These are phyloP conservation scores for Drosophila neonasuta DNA, from an alignment of 2,888 invertebrate species.

Conservation along the genomic window DNA sequence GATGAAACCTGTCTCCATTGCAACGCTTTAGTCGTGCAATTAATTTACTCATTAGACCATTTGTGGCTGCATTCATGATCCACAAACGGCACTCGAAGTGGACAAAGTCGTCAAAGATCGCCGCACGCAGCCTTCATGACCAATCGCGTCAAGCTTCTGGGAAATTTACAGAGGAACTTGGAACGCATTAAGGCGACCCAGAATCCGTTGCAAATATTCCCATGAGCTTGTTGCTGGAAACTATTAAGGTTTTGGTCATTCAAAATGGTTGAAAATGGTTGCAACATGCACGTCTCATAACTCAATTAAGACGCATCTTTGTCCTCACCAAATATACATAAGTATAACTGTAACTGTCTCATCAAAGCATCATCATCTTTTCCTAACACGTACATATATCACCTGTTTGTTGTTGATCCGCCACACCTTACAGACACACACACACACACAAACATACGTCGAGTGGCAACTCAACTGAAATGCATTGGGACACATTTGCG, in stretches of 20 bases:
- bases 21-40: slow-evolving; percentile 49
- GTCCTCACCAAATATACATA: slow-evolving; percentile 36
- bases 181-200: slow-evolving; percentile 47
- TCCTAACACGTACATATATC: slow-evolving; percentile 15
- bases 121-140: slow-evolving; percentile 59
- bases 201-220: slow-evolving; percentile 59
- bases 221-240: slow-evolving; percentile 42
- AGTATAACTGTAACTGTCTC: slow-evolving; percentile 42
- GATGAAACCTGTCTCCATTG: slow-evolving; percentile 34
- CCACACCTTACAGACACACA: background rate
- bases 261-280: slow-evolving; percentile 18
- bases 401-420: slow-evolving; percentile 35
- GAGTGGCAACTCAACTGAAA: slow-evolving; percentile 29
- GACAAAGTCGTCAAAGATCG: slow-evolving; percentile 42
- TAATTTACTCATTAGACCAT: slow-evolving; percentile 69
- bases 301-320: slow-evolving; percentile 42
- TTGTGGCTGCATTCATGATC: slow-evolving; percentile 40
- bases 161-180: slow-evolving; percentile 36
- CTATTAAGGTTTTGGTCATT: slow-evolving; percentile 42
- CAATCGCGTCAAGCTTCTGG: slow-evolving; percentile 34
- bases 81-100: slow-evolving; percentile 48
- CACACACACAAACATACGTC: background rate
- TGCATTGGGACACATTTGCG: slow-evolving; percentile 55
- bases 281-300: slow-evolving; percentile 46
- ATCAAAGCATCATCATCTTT: slow-evolving; percentile 15